Percentiles rank a stretch among this genome's conserved stretches.
Evolutionary conservation across 2,797 vertebrate genomes (phyloP).

Genomic region (Syncerus caffer): DNA sequence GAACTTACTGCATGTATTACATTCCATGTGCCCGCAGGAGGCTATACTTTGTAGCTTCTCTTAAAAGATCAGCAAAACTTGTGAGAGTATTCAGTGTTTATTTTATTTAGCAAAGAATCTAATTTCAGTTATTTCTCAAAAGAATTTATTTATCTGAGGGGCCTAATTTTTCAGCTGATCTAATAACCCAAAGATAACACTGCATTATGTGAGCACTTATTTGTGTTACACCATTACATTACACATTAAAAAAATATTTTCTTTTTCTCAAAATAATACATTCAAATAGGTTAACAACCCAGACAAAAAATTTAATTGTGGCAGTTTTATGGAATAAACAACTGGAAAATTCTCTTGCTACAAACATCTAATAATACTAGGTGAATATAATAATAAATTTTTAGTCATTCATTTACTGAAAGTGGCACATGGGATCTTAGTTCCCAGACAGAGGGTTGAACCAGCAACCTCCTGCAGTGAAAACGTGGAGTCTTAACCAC

Average conservation of each 20-base stretch:
- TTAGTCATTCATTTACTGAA: neutral
- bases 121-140: neutral
- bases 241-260: neutral
- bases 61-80: neutral
- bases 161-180: neutral
- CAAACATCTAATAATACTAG: neutral
- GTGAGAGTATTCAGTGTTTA: neutral
- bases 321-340: neutral
- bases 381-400: neutral
- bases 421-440: neutral
- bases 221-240: neutral
- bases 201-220: neutral
- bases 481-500: neutral
- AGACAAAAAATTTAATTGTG: neutral
- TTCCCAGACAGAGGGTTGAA: neutral
- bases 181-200: neutral
- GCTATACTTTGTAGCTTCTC: neutral
- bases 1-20: neutral
- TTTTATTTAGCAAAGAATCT: neutral
- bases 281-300: neutral
- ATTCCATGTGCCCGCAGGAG: neutral
- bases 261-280: neutral
- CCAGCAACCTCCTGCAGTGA: neutral
- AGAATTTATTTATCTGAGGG: neutral
- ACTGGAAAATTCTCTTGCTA: neutral